phyloP scores from a whole-genome alignment of 2,113 vertebrate genomes.

The Cavia porcellus region DNA sequence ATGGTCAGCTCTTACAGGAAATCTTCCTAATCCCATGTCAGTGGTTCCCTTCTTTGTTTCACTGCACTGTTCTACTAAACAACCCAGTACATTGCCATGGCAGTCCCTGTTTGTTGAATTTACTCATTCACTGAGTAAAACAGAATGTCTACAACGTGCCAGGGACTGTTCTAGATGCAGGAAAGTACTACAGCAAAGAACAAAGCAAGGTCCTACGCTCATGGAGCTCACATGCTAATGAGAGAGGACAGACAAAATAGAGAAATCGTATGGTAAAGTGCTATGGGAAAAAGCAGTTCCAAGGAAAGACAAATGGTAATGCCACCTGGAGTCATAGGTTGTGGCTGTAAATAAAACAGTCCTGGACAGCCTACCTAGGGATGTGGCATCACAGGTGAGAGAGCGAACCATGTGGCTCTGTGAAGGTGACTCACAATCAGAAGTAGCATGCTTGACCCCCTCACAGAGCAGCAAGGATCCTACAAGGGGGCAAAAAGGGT shows the following conservation, averaged over 20 bases:
- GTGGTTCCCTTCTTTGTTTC: neutral
- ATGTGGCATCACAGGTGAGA: neutral
- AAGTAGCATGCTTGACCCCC: neutral
- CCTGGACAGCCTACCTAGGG: neutral
- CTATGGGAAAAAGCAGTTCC: neutral
- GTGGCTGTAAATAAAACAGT: neutral
- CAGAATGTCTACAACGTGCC: neutral
- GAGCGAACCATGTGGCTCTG: neutral
- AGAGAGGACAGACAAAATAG: neutral
- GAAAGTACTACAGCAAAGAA: neutral
- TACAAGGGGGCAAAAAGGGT: neutral
- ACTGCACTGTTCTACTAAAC: neutral
- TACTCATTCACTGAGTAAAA: constrained; percentile 1
- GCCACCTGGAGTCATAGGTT: neutral
- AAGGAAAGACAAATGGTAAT: neutral
- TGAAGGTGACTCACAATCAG: neutral
- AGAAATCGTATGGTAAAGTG: neutral
- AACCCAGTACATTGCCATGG: neutral
- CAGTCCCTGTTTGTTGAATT: neutral
- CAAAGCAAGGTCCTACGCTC: constrained; percentile 14
- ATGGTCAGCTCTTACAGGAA: neutral
- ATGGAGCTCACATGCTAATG: neutral
- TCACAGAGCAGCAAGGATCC: neutral
- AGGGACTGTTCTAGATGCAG: constrained; percentile 1
- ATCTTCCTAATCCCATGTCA: neutral